phyloP scores from a whole-genome alignment of 1,140 invertebrate species.

The Drosophila dunni region DNA sequence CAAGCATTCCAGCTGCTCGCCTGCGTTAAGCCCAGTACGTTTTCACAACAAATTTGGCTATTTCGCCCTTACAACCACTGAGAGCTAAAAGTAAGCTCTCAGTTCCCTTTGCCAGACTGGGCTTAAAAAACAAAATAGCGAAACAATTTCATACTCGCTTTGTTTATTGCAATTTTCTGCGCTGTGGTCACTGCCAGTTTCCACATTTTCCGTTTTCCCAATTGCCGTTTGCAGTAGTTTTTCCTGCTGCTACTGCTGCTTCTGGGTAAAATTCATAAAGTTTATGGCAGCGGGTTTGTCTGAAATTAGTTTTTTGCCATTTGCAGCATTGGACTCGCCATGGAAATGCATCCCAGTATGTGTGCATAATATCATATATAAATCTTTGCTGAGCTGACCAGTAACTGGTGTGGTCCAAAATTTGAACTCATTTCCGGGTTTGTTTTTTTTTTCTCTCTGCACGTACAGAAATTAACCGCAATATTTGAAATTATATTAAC shows the following conservation, averaged over 20 bases:
- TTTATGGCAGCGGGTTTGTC: slow-evolving; percentile 56
- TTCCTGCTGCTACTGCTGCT: slow-evolving; percentile 34
- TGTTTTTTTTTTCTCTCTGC: slow-evolving; percentile 30
- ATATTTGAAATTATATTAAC: slow-evolving; percentile 81
- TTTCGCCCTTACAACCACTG: too few relatives aligned
- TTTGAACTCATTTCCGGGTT: slow-evolving; percentile 65
- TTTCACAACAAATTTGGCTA: too few relatives aligned
- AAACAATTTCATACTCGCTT: slow-evolving; percentile 66
- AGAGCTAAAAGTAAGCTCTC: too few relatives aligned
- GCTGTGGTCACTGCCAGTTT: slow-evolving; percentile 58
- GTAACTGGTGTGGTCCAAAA: slow-evolving; percentile 17
- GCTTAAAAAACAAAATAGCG: slow-evolving; percentile 14
- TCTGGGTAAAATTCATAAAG: slow-evolving; percentile 71
- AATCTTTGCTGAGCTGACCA: slow-evolving; percentile 17
- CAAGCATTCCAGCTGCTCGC: neutral
- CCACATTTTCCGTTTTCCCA: neutral
- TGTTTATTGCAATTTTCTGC: slow-evolving; percentile 66
- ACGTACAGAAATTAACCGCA: slow-evolving; percentile 71
- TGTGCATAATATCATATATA: slow-evolving; percentile 34
- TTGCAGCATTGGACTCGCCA: slow-evolving; percentile 4
- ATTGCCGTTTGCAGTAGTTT: slow-evolving; percentile 44
- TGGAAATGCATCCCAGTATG: slow-evolving; percentile 40
- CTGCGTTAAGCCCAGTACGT: too few relatives aligned
- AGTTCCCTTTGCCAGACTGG: too few relatives aligned
- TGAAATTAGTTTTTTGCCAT: slow-evolving; percentile 68